Conservation (phyloP, 2,797 vertebrate genomes). For the Parotocinclus haroldoi region DNA sequence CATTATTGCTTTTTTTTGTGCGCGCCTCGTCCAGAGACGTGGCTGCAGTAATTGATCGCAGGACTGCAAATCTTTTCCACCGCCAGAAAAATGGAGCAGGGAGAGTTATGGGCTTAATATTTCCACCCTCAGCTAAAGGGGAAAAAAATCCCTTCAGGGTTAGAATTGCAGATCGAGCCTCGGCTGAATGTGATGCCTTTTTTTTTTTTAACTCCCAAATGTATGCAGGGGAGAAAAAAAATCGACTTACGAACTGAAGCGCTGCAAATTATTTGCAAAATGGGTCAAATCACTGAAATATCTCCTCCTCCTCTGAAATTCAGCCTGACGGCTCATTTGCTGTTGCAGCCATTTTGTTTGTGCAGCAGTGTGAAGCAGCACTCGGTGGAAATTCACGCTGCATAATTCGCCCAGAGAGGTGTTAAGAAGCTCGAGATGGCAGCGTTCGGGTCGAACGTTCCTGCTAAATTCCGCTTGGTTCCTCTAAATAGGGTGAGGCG, state of each 20-base stretch:
- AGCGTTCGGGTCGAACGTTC: not conserved
- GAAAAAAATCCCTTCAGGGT: slow-evolving; percentile 2
- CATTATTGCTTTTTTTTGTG: slow-evolving; percentile 69
- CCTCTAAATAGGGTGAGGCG: not conserved
- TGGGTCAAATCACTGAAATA: slow-evolving; percentile 38
- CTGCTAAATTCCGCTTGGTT: slow-evolving; percentile 1
- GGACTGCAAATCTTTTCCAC: slow-evolving; percentile 26
- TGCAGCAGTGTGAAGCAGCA: slow-evolving; percentile 5
- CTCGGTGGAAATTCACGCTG: not conserved
- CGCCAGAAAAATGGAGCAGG: slow-evolving; percentile 32
- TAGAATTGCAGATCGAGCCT: slow-evolving; percentile 14
- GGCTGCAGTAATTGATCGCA: slow-evolving; percentile 53
- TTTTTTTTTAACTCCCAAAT: not conserved
- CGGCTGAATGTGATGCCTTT: not conserved
- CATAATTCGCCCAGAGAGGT: slow-evolving; percentile 15
- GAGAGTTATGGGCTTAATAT: slow-evolving; percentile 22
- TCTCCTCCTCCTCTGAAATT: slow-evolving; percentile 24
- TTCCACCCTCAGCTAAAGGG: slow-evolving; percentile 22
- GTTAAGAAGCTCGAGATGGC: slow-evolving; percentile 7
- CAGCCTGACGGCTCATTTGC: slow-evolving; percentile 25
- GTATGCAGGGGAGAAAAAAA: not conserved
- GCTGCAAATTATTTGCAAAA: slow-evolving; percentile 24
- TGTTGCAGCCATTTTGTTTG: slow-evolving; percentile 3
- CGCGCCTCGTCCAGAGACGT: slow-evolving; percentile 6
- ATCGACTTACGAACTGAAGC: not conserved